These are phyloP conservation scores for Apamea monoglypha DNA, from an alignment of 2,888 invertebrate genomes.

Conservation along the genomic window DNA sequence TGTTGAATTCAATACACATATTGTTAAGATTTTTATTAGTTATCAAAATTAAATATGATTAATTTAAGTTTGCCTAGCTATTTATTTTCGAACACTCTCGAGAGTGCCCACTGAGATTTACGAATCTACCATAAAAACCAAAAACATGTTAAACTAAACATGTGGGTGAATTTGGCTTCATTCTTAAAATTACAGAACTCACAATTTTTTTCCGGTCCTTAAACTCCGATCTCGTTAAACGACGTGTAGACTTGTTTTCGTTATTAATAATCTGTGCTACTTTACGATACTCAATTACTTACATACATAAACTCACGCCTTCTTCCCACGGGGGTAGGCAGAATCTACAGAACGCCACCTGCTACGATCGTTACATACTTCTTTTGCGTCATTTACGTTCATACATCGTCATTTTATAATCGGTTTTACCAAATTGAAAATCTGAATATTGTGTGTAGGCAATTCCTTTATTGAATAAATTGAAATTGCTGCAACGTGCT, in stretches of 20 bases:
- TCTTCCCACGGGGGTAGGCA: too few species aligned
- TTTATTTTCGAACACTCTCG: background rate
- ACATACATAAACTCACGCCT: background rate
- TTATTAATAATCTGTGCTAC: background rate
- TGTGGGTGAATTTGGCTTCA: constrained; percentile 3
- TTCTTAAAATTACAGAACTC: background rate
- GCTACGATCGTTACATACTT: too few species aligned
- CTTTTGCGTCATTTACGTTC: too few species aligned
- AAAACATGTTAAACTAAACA: constrained; percentile 7
- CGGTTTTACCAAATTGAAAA: too few species aligned
- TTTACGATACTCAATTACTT: background rate
- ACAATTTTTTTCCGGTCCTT: too few species aligned
- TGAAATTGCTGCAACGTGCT: too few species aligned
- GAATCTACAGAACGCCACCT: too few species aligned
- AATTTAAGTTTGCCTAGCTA: background rate
- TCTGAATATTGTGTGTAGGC: too few species aligned
- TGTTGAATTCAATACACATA: background rate
- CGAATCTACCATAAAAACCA: background rate
- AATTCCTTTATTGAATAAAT: too few species aligned
- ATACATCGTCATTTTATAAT: too few species aligned
- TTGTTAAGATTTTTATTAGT: background rate
- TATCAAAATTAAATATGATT: background rate
- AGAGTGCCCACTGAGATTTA: background rate
- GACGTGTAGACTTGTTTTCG: background rate
- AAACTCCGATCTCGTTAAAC: background rate